Evolutionary conservation across 2,888 invertebrate genomes (phyloP).

Genomic region (Seira musarum): DNA sequence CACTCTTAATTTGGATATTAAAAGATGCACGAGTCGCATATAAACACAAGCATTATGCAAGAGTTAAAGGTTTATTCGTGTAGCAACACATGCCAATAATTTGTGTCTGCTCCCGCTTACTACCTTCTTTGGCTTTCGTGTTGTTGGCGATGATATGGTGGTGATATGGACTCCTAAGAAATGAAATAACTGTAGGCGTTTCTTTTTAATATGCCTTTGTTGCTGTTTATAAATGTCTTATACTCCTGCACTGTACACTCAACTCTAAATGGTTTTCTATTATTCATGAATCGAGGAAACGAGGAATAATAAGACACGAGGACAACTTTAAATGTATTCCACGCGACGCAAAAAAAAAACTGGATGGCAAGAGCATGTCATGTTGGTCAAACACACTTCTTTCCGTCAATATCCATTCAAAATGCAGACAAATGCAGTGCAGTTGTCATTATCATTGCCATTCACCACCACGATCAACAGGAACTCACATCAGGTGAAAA

Average conservation of each 20-base stretch:
- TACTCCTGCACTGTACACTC: neutral
- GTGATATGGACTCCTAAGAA: too few relatives aligned
- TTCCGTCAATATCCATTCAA: constrained; percentile 6
- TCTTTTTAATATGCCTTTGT: neutral
- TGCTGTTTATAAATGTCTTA: too few relatives aligned
- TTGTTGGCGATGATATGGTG: neutral
- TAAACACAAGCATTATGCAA: constrained; percentile 14
- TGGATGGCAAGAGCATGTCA: constrained; percentile 3
- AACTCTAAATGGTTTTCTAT: constrained; percentile 4
- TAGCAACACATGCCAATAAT: constrained; percentile 36
- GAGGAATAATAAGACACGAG: constrained; percentile 16
- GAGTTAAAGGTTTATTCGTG: neutral
- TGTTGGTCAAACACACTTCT: neutral
- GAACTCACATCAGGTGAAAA: constrained; percentile 41
- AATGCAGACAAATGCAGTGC: constrained; percentile 36
- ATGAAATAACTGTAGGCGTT: constrained; percentile 39
- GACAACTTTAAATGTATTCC: constrained; percentile 10
- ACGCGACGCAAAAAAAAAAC: constrained; percentile 19
- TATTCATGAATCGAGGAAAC: constrained; percentile 2
- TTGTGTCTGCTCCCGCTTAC: constrained; percentile 25
- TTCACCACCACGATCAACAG: constrained; percentile 49
- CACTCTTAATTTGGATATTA: constrained; percentile 14
- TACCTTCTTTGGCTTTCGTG: constrained; percentile 27
- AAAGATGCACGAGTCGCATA: constrained; percentile 16
- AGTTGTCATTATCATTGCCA: constrained; percentile 26